These are phyloP conservation scores for Monochamus saltuarius DNA, from an alignment of 1,140 invertebrate genomes.

Conservation along the genomic window DNA sequence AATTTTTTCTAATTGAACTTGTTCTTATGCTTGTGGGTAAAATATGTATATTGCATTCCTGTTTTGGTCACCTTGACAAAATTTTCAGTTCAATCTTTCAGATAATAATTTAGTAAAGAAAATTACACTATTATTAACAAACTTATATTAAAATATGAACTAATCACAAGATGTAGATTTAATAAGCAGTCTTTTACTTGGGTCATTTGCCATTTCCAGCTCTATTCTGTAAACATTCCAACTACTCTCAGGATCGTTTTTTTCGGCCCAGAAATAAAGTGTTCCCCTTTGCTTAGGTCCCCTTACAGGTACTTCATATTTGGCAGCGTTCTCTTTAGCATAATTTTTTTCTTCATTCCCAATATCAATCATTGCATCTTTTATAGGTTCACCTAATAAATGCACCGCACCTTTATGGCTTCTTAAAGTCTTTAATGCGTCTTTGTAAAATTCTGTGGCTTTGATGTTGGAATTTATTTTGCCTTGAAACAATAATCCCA, in stretches of 20 bases:
- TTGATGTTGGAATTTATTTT: constrained; percentile 55
- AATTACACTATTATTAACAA: background rate
- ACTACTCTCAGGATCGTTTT: constrained; percentile 39
- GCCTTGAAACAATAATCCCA: constrained; percentile 51
- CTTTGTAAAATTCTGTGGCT: constrained; percentile 57
- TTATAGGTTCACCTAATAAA: constrained; percentile 66
- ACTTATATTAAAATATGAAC: background rate
- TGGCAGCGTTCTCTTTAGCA: constrained; percentile 55
- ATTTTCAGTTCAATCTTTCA: no score
- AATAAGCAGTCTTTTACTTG: constrained; percentile 54
- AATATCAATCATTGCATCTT: constrained; percentile 60
- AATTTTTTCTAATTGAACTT: no score
- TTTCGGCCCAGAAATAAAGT: constrained; percentile 58
- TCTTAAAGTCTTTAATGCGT: constrained; percentile 58
- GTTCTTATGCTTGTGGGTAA: no score
- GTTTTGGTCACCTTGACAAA: no score
- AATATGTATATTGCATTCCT: no score
- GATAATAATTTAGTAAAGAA: no score
- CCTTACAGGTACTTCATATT: constrained; percentile 61
- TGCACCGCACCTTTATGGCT: constrained; percentile 57
- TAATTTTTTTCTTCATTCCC: constrained; percentile 57
- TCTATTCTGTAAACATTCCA: constrained; percentile 58
- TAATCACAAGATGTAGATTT: constrained; percentile 28
- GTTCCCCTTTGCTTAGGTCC: constrained; percentile 62
- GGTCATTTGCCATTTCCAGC: constrained; percentile 56